Evolutionary conservation across 2,113 vertebrate species (phyloP), one percentile per base, ranked within the genome.

Genomic region (Aegotheles bennettii): DNA sequence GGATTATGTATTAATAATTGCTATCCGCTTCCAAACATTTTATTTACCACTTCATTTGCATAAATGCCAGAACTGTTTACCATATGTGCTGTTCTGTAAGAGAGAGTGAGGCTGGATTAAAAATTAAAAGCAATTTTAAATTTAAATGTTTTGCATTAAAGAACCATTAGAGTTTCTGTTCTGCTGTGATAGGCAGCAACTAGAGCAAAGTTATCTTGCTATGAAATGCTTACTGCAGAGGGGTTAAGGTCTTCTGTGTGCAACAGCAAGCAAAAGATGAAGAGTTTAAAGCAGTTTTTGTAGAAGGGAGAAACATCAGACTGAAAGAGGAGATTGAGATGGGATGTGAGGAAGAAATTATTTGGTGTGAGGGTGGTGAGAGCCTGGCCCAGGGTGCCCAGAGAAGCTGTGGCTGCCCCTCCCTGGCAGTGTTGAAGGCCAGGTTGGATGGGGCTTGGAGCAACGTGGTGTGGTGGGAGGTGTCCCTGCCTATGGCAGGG

Each of bases 1-100:
- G 24, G 31, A 51, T n/a, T 60, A 28, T 11, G 2, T 23, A 42
- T 45, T 61, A 91, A 59, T 57, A 87, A 82, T 60, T 14, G 28
- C 16, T n/a, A 35, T 19, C 20, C 6, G 7, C 25, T 70, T 78
- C 23, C 28, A 89, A 74, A 54, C 13, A 33, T 87, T 57, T 87
- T 57, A 60, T 54, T 93, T 84, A 54, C 19, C 10, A 25, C n/a
- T 80, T 65, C 7, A 57, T 65, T 86, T 77, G 78, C 53, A 29
- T 14, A 63, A 71, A 59, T 28, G 28, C 33, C 47, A 47, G 59
- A 60, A 18, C 17, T 48, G 42, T 10, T 84, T 26, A 43, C 10
- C 5, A 3, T 26, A 8, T 7, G 20, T 53, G 25, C 14, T 42
- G 3, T 31, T 82, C 43, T 40, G 0, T 13, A 53, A 45, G 10